Percentiles rank a stretch among this genome's conserved stretches.
Evolutionary conservation across 1,140 invertebrate genomes (phyloP).

Genomic region (Contarinia nasturtii): DNA sequence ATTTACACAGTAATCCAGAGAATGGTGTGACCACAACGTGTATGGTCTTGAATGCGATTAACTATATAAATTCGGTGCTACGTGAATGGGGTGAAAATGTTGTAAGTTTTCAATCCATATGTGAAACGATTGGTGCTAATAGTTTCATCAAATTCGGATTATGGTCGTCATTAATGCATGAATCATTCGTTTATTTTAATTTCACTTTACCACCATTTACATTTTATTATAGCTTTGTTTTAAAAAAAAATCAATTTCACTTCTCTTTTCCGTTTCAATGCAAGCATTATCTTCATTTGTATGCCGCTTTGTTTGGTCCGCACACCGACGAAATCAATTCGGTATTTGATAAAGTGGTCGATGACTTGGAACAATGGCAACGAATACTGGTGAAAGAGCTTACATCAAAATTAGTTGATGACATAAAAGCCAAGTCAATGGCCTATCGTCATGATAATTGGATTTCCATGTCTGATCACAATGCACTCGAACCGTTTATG

Average conservation of each 20-base stretch:
- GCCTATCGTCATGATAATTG: conserved; percentile 19
- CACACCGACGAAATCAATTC: conserved; percentile 21
- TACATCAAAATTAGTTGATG: conserved; percentile 17
- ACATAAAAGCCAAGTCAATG: conserved; percentile 23
- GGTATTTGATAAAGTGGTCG: conserved; percentile 17
- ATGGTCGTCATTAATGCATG: no score
- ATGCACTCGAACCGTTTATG: conserved; percentile 17
- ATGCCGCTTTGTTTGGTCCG: conserved; percentile 16
- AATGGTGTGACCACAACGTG: conserved; percentile 10
- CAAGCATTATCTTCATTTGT: conserved; percentile 20
- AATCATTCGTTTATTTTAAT: no score
- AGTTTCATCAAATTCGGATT: no score
- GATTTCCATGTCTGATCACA: conserved; percentile 18
- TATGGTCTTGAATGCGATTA: conserved; percentile 61
- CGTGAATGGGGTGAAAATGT: conserved; percentile 73
- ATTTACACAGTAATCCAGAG: conserved; percentile 27
- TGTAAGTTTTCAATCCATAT: conserved; percentile 28
- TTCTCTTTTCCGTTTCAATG: no score
- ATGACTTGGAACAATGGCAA: conserved; percentile 19
- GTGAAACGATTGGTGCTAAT: not conserved
- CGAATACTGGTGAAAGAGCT: conserved; percentile 13
- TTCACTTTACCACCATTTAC: no score
- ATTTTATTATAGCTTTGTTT: no score
- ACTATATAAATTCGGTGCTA: conserved; percentile 59
- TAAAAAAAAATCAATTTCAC: no score